Evolutionary conservation across 2,888 invertebrate species (phyloP), one percentile per base, ranked within the genome.

Genomic region (Pasiphila rectangulata): DNA sequence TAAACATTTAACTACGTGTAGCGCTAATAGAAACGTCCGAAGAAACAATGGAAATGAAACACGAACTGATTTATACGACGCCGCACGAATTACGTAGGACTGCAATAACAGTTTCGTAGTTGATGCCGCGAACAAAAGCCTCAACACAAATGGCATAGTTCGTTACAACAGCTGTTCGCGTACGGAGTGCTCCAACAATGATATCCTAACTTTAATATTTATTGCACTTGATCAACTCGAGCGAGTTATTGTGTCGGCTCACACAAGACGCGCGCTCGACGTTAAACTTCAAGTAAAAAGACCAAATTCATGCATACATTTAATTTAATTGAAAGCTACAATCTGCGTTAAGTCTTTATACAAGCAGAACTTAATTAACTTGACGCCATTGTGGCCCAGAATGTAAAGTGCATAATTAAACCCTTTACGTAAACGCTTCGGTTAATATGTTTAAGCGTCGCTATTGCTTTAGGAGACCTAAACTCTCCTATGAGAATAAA

Each of bases 401-500:
- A 75, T 76, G 77, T 79, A 79, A 78, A 80, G 76, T 79, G 79
- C 79, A 82, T 84, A 80, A 84, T 83, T 84, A 81, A 83, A 80
- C 81, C 82, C 82, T 85, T 80, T 69, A 75, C 78, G 79, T 80
- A 83, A 85, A 83, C 82, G 85, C 76, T 83, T 80, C 73, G 77
- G 79, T 80, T 86, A 85, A 84, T 83, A 80, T 85, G 82, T 82
- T 83, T 81, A 80, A 80, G 80, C 80, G 80, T 74, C 74, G 79
- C 79, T 80, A 84, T 84, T 81, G 84, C 83, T 83, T 80, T 79
- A 78, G 80, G 79, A 83, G 79, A 80, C 80, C 82, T 86, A 85
- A 86, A 83, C 83, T 84, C 83, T 86, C 83, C 84, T 86, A 83
- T 82, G 87, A 83, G 87, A 81, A 81, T 83, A 85, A 84, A 84